Base-by-base conservation (phyloP, 2,888 invertebrate species). In the Macroteleia sp. region DNA sequence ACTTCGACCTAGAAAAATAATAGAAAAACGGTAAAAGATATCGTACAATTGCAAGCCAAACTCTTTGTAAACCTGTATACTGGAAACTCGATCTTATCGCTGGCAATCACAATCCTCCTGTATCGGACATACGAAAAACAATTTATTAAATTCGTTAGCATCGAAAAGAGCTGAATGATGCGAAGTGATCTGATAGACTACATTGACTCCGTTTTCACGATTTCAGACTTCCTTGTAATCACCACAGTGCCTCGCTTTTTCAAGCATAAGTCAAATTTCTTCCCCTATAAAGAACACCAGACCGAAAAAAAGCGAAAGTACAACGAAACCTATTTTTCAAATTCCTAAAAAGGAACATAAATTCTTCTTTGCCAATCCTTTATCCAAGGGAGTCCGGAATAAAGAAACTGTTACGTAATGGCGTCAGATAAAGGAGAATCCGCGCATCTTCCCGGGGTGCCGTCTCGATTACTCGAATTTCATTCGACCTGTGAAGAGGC, bases 391-490 rank as follows among this genome's bases (percentile, higher is more conserved):
- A 9, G 14, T 42, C 42, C 14, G 3, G 30, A 1, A 17, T 9
- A 9, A 46, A 61, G 61, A 44, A 70, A 57, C 62, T 48, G 46
- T 73, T 57, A 42, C 41, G 42, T 50, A 73, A 69, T 50, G 20
- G 20, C 70, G 61, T 19, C 52, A 74, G 73, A 64, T 66, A 74
- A 52, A 71, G 32, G 12, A 39, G 46, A 22, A 59, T 70, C 17
- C 30, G 62, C 62, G 62, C 71, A 67, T 66, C 66, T 48, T 66
- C 52, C 34, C 30, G 66, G 57, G 56, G 57, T 14, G 32, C 46
- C 42, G 14, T 56, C 62, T 46, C 83, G 82, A 84, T 88, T 86
- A 83, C 85, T 86, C 84, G 82, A 83, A 88, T 89, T 88, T 88
- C 85, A 39, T 8, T 36, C 16, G 52, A 66, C 66, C 28, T 36